phyloP scores from a whole-genome alignment of 1,140 invertebrate genomes.

The Euura lappo region DNA sequence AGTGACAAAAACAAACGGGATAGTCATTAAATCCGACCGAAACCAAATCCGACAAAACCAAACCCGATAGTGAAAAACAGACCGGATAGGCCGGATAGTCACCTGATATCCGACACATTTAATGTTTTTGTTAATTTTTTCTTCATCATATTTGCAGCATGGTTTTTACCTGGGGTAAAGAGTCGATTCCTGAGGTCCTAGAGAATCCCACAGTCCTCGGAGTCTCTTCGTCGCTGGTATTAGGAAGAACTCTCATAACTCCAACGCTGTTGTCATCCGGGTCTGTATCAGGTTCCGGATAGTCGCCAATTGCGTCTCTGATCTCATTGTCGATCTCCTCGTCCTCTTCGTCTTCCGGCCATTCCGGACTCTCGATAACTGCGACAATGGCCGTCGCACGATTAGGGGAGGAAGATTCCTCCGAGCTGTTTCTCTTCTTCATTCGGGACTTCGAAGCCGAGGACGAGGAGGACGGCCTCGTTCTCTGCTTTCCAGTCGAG shows the following conservation, averaged over 20 bases:
- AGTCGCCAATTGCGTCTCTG: constrained; percentile 39
- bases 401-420: constrained; percentile 50
- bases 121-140: too few relatives aligned
- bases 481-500: constrained; percentile 40
- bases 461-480: constrained; percentile 22
- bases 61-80: too few relatives aligned
- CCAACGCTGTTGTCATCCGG: constrained; percentile 46
- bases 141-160: too few relatives aligned
- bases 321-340: constrained; percentile 50
- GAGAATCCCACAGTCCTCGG: constrained; percentile 20
- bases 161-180: constrained; percentile 45
- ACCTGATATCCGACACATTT: too few relatives aligned
- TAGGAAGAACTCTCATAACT: constrained; percentile 50
- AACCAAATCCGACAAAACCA: too few relatives aligned
- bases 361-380: constrained; percentile 56
- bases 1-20: too few relatives aligned
- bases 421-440: constrained; percentile 42
- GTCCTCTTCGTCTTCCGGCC: constrained; percentile 44
- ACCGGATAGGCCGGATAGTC: too few relatives aligned
- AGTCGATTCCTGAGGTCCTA: constrained; percentile 36
- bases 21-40: too few relatives aligned
- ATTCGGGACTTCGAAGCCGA: constrained; percentile 11
- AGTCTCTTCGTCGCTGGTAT: constrained; percentile 53
- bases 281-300: constrained; percentile 42
- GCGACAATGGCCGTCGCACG: constrained; percentile 54